Percentiles rank a stretch among this genome's conserved stretches.
These are phyloP conservation scores for Agonopterix subpropinquella DNA, from an alignment of 2,888 invertebrate genomes.

Conservation along the genomic window DNA sequence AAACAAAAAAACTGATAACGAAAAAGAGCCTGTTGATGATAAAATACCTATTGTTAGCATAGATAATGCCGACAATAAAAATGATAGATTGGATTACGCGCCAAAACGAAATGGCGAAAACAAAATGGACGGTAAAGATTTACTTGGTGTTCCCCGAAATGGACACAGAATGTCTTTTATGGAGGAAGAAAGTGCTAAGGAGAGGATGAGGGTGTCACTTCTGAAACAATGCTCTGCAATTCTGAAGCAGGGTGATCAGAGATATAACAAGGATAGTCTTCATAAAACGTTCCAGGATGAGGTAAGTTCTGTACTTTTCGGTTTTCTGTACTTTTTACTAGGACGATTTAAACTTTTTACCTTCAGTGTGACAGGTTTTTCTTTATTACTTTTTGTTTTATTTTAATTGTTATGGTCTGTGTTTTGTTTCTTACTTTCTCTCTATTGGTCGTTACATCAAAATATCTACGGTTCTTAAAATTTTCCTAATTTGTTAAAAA, in stretches of 20 bases:
- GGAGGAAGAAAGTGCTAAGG: constrained; percentile 82
- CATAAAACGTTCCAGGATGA: constrained; percentile 80
- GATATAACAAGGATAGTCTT: constrained; percentile 79
- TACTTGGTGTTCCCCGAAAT: constrained; percentile 34
- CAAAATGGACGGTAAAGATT: constrained; percentile 16
- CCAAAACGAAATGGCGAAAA: constrained; percentile 1
- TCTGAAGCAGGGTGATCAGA: constrained; percentile 75
- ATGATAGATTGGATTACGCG: background rate
- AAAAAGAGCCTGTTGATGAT: constrained; percentile 8
- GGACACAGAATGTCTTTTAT: constrained; percentile 76
- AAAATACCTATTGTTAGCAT: constrained; percentile 12
- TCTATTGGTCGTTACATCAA: too few species aligned
- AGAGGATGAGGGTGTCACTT: constrained; percentile 75
- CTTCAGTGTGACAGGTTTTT: too few species aligned
- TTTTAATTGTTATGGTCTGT: too few species aligned
- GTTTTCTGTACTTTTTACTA: background rate
- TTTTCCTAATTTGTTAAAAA: too few species aligned
- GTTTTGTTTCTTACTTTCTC: too few species aligned
- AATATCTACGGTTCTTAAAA: too few species aligned
- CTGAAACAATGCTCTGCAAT: constrained; percentile 80
- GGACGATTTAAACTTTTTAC: background rate
- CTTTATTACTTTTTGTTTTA: too few species aligned
- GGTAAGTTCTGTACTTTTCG: constrained; percentile 58
- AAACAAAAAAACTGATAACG: background rate
- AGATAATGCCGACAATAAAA: constrained; percentile 5